Evolutionary conservation across 2,113 vertebrate genomes (phyloP), one percentile per base, ranked within the genome.

Genomic region (Oriolus oriolus): DNA sequence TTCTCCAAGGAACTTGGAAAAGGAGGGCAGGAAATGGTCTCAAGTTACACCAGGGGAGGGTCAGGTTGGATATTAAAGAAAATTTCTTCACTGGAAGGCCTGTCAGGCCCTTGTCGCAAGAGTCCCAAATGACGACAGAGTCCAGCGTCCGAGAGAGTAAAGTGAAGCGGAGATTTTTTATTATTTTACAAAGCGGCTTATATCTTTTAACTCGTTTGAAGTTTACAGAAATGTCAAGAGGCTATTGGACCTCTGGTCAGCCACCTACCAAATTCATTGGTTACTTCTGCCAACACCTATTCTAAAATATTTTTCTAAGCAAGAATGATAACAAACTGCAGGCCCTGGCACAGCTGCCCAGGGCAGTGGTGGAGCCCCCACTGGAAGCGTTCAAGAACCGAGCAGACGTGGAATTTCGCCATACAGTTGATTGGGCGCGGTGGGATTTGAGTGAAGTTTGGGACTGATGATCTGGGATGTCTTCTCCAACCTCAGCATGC

Each of bases 351-450:
- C 20, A 37, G 47, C 49, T 5, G 41, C 33, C n/a, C 50, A n/a
- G 41, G 70, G 35, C 31, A 11, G 30, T 1, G 23, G 2, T 6
- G 45, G 45, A 37, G 33, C 9, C 6, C 28, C 59, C 50, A 27
- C 50, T 27, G 52, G 21, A 2, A 28, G 10, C 0, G 45, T 0
- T 10, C 19, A 1, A 2, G n/a, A 18, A 5, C 14, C 4, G 2
- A 26, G 42, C 24, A 22, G 37, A 11, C 3, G 3, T 1, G 33
- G 45, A 23, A 20, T 3, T 18, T 4, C 5, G 26, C 0, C 9
- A 1, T 26, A 16, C 35, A 6, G 3, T 16, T 41, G 5, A 5
- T 3, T 49, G 16, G 82, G 42, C 12, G 0, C 0, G 9, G 20
- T 13, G 24, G 52, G 50, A 2, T n/a, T 5, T 17, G 30, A 30